phyloP scores from a whole-genome alignment of 2,113 vertebrate species.

The Bubalus kerabau region DNA sequence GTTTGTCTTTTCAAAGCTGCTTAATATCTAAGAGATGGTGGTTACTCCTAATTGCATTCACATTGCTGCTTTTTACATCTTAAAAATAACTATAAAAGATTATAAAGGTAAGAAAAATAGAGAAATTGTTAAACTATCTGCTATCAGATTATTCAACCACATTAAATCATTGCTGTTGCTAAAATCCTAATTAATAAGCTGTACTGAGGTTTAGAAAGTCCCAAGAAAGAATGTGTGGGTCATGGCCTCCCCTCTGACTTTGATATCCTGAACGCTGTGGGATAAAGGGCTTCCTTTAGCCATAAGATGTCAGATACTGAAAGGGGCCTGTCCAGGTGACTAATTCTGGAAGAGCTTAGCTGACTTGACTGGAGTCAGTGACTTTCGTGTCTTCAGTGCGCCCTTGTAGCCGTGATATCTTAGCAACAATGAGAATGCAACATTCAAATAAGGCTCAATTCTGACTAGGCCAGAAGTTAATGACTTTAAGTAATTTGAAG shows the following conservation, averaged over 20 bases:
- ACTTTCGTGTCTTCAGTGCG: neutral
- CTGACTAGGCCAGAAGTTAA: neutral
- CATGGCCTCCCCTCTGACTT: neutral
- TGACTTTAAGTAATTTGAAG: neutral
- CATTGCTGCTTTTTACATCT: neutral
- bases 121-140: neutral
- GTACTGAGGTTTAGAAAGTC: neutral
- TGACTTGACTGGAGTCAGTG: neutral
- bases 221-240: neutral
- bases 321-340: neutral
- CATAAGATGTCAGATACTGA: neutral
- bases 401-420: neutral
- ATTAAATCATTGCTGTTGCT: neutral
- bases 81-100: neutral
- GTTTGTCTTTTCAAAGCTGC: neutral
- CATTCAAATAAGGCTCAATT: neutral
- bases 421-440: neutral
- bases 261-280: neutral
- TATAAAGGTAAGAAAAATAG: neutral
- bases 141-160: neutral
- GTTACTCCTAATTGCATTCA: neutral
- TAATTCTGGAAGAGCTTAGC: neutral
- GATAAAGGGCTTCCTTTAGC: neutral
- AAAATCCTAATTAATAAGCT: neutral
- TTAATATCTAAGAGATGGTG: neutral